These are phyloP conservation scores for Burhinus oedicnemus DNA, from an alignment of 2,113 vertebrate genomes.

Conservation along the genomic window DNA sequence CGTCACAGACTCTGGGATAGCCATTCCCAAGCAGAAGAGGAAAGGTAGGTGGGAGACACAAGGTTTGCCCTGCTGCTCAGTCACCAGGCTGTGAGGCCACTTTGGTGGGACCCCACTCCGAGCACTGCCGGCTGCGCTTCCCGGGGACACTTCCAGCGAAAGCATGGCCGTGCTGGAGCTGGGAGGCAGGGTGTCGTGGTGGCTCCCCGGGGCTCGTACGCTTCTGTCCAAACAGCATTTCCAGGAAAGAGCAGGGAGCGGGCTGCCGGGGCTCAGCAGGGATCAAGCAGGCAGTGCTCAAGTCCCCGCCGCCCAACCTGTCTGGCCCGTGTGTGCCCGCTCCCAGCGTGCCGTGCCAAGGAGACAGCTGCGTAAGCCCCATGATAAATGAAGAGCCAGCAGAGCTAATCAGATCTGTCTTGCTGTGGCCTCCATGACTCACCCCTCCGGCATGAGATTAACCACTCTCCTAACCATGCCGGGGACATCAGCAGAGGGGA, in stretches of 20 bases:
- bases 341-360: neutral
- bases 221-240: neutral
- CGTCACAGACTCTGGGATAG: rapidly evolving
- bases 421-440: neutral
- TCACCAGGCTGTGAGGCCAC: neutral
- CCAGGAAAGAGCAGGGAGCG: neutral
- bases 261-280: neutral
- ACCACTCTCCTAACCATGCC: neutral
- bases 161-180: neutral
- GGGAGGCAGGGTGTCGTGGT: neutral
- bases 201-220: rapidly evolving
- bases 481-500: neutral
- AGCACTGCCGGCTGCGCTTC: rapidly evolving
- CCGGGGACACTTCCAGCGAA: neutral
- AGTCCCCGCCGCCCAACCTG: neutral
- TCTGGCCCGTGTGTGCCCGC: neutral
- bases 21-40: neutral
- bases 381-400: neutral
- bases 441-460: neutral
- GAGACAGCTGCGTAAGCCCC: conserved; percentile 27
- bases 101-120: neutral
- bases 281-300: neutral
- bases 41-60: rapidly evolving
- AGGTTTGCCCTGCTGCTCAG: neutral
- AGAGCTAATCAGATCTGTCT: neutral